Conservation (phyloP, 2,113 vertebrate species). For the Psittacus erithacus region DNA sequence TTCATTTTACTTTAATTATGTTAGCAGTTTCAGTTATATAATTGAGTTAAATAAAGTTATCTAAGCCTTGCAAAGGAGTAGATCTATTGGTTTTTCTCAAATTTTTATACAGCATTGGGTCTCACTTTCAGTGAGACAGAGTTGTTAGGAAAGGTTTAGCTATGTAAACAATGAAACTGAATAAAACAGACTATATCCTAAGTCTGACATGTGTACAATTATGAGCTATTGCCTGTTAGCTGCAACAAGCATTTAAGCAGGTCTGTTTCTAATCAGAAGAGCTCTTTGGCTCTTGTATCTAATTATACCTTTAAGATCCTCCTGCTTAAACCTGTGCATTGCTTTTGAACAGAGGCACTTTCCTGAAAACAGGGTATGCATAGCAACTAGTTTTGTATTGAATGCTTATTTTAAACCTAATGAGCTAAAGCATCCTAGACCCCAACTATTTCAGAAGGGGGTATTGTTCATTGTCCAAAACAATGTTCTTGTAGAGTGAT, state of each 20-base stretch:
- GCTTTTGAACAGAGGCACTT: neutral
- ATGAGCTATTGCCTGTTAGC: neutral
- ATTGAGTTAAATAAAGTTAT: neutral
- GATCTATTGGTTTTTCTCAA: neutral
- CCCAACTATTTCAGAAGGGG: neutral
- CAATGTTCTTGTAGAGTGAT: neutral
- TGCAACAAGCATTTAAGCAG: neutral
- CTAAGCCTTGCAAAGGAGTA: neutral
- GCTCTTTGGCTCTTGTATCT: neutral
- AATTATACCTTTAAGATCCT: neutral
- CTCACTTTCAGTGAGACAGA: neutral
- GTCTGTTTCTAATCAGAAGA: neutral
- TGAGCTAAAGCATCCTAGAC: neutral
- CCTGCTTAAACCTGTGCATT: neutral
- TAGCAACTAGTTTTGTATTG: neutral
- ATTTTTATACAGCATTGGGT: neutral
- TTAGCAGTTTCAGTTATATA: neutral
- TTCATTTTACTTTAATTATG: neutral
- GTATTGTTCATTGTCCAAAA: neutral
- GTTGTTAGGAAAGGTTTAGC: neutral
- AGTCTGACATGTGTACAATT: neutral
- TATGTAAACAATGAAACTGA: neutral
- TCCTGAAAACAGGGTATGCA: neutral
- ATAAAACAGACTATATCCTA: neutral
- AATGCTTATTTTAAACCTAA: neutral